Percentiles rank a stretch among this genome's conserved stretches.
Conservation (phyloP, 92 coral and sea anemone species). For the Phymanthus crucifer region DNA sequence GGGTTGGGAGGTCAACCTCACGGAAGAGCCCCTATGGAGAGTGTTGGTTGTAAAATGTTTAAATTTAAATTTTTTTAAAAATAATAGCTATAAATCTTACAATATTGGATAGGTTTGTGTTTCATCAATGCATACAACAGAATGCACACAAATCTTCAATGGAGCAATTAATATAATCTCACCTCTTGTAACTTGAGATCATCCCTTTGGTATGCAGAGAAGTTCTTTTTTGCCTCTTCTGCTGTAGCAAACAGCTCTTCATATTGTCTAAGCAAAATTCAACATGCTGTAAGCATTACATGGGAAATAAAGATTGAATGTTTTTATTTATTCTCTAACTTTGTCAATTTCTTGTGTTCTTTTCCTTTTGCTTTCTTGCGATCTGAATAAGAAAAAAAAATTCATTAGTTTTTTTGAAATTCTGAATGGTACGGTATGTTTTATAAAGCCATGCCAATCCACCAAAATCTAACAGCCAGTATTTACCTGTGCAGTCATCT, state of each 20-base stretch:
- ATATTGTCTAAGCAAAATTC: conserved; percentile 50
- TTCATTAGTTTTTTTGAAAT: neutral
- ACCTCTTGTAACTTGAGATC: conserved; percentile 93
- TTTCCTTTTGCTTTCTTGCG: conserved; percentile 74
- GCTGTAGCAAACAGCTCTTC: conserved; percentile 66
- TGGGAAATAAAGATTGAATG: neutral
- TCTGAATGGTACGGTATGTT: too few relatives aligned
- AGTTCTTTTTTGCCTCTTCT: conserved; percentile 85
- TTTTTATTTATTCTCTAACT: conserved; percentile 44
- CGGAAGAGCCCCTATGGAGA: too few relatives aligned
- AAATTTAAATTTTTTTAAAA: too few relatives aligned
- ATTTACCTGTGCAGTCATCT: conserved; percentile 70
- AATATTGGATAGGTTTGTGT: too few relatives aligned
- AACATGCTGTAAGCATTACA: neutral
- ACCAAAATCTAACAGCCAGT: neutral
- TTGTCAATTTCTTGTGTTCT: conserved; percentile 71
- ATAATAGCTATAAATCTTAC: too few relatives aligned
- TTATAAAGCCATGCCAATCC: neutral
- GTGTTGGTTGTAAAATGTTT: too few relatives aligned
- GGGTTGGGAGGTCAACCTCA: too few relatives aligned
- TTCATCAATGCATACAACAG: too few relatives aligned
- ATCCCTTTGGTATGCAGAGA: conserved; percentile 88
- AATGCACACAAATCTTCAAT: too few relatives aligned
- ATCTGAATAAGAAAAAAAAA: conserved; percentile 28
- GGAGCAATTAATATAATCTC: neutral